A percentile compares a stretch with the other conserved stretches of the same genome.
Conservation (phyloP, 2,797 vertebrate species). For the Peromyscus melanophrys region DNA sequence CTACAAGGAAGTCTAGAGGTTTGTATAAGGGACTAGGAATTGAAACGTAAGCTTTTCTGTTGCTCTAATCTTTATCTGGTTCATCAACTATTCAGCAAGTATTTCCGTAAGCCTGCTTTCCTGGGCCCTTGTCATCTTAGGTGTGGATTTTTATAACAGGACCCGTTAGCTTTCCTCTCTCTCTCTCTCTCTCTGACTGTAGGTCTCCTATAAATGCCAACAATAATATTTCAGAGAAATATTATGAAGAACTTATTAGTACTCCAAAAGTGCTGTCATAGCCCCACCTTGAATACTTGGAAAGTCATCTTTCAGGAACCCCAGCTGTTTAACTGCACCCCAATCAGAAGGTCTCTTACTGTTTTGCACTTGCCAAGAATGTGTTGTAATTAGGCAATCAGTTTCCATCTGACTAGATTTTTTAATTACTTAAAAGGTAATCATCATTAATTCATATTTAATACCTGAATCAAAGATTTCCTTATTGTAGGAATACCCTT, state of each 20-base stretch:
- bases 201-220: conserved; percentile 70
- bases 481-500: conserved; percentile 46
- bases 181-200: background rate
- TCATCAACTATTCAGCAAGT: conserved; percentile 69
- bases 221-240: conserved; percentile 69
- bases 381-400: conserved; percentile 62
- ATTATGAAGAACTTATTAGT: conserved; percentile 66
- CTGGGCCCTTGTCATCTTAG: conserved; percentile 71
- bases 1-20: conserved; percentile 35
- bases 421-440: conserved; percentile 69
- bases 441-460: conserved; percentile 78
- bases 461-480: conserved; percentile 69
- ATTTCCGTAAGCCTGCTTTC: conserved; percentile 54
- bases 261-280: conserved; percentile 50
- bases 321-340: conserved; percentile 21
- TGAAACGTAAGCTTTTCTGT: conserved; percentile 54
- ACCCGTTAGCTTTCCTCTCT: conserved; percentile 50
- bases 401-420: conserved; percentile 73
- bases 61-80: conserved; percentile 65
- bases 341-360: conserved; percentile 65
- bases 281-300: conserved; percentile 27
- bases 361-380: conserved; percentile 68
- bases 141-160: conserved; percentile 64
- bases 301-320: conserved; percentile 62
- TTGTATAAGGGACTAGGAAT: background rate